A percentile compares a stretch with the other conserved stretches of the same genome.
These are phyloP conservation scores for Orthonyx spaldingii DNA, from an alignment of 2,113 vertebrate genomes.

Conservation along the genomic window DNA sequence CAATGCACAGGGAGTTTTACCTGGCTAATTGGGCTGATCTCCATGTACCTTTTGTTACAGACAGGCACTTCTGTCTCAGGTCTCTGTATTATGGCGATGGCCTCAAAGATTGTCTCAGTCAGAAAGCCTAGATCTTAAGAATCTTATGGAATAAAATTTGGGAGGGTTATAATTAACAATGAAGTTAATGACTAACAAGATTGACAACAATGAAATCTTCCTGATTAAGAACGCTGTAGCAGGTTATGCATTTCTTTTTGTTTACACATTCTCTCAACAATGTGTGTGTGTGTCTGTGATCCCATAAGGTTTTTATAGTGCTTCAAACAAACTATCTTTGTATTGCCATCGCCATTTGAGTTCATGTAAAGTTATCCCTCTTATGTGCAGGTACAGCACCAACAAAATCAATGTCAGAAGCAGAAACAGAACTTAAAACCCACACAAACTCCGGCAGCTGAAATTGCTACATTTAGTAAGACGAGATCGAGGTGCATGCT, in stretches of 20 bases:
- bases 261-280: background rate
- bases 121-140: background rate
- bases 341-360: background rate
- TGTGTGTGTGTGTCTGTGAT: background rate
- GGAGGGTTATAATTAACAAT: background rate
- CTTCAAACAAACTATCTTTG: background rate
- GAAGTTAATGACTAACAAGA: background rate
- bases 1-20: fast-evolving
- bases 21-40: background rate
- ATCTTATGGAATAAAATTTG: background rate
- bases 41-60: background rate
- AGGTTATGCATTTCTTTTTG: background rate
- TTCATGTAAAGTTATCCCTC: background rate
- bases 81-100: background rate
- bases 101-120: background rate
- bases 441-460: background rate
- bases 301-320: background rate
- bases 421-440: background rate
- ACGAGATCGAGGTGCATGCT: fast-evolving
- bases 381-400: too few relatives aligned
- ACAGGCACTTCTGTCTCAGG: background rate
- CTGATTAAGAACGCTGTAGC: background rate
- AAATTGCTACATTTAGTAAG: background rate
- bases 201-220: background rate
- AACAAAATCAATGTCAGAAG: background rate